A percentile compares a stretch with the other conserved stretches of the same genome.
These are phyloP conservation scores for Syngnathus typhle DNA, from an alignment of 2,113 vertebrate genomes.

Conservation along the genomic window DNA sequence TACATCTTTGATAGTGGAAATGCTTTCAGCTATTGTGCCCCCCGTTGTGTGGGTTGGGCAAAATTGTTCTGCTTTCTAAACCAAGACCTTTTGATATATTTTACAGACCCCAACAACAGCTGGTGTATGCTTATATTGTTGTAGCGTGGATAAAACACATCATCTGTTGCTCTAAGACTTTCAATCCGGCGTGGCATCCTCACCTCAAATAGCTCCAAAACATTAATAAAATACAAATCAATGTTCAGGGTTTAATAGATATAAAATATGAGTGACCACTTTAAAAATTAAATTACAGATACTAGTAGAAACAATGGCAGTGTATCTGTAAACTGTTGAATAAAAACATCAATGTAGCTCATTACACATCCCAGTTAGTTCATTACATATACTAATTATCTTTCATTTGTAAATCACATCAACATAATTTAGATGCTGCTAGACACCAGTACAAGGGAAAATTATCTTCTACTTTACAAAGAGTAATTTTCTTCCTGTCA, in stretches of 20 bases:
- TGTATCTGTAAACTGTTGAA: neutral
- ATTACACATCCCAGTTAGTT: neutral
- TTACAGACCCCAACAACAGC: neutral
- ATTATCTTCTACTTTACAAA: neutral
- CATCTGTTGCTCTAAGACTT: neutral
- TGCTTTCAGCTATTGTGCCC: neutral
- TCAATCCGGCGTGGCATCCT: neutral
- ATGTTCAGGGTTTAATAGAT: too few relatives aligned
- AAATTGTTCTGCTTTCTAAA: neutral
- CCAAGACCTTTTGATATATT: neutral
- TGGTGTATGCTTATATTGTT: slow-evolving; percentile 13
- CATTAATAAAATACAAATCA: too few relatives aligned
- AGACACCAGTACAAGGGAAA: neutral
- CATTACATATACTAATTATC: neutral
- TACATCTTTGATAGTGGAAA: neutral
- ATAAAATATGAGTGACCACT: too few relatives aligned
- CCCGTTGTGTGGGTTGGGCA: neutral
- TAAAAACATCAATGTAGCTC: neutral
- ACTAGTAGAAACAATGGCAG: too few relatives aligned
- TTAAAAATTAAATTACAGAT: too few relatives aligned
- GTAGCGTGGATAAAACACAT: slow-evolving; percentile 14
- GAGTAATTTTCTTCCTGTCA: neutral
- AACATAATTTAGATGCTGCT: neutral
- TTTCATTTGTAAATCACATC: neutral
- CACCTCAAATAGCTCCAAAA: too few relatives aligned